A percentile compares a stretch with the other conserved stretches of the same genome.
phyloP scores from a whole-genome alignment of 1,140 invertebrate genomes.

The Palaemon carinicauda region DNA sequence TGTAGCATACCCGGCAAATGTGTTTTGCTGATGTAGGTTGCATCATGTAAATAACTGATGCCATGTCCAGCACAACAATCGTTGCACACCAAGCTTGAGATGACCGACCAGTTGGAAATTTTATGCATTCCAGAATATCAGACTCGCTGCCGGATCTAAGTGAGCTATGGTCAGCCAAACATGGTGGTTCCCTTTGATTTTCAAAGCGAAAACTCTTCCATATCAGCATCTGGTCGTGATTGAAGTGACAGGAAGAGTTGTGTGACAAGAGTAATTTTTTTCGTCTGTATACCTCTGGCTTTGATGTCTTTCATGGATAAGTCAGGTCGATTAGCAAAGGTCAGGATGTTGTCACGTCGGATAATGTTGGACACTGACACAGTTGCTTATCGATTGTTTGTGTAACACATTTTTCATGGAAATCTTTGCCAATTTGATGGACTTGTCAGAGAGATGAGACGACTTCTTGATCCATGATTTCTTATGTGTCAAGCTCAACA shows the following conservation, averaged over 20 bases:
- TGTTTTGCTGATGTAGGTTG: too few species aligned
- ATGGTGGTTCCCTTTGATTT: constrained; percentile 18
- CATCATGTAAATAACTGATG: too few species aligned
- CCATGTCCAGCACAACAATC: too few species aligned
- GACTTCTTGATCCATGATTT: too few species aligned
- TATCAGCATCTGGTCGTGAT: too few species aligned
- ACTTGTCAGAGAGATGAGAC: not conserved
- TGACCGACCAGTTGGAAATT: too few species aligned
- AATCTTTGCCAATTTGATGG: constrained; percentile 10
- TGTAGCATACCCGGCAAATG: too few species aligned
- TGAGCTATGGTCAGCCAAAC: not conserved
- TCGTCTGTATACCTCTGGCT: not conserved
- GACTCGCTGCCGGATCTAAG: too few species aligned
- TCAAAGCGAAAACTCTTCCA: constrained; percentile 1
- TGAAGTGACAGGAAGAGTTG: too few species aligned
- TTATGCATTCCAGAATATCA: too few species aligned
- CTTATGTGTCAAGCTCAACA: not conserved
- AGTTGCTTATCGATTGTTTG: not conserved
- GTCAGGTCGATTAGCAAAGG: not conserved
- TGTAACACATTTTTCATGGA: not conserved
- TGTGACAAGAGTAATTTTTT: not conserved
- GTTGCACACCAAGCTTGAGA: too few species aligned
- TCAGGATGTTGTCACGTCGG: not conserved
- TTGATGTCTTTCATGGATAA: not conserved
- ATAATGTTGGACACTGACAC: too few species aligned